A percentile compares a stretch with the other conserved stretches of the same genome.
Conservation (phyloP, 2,888 invertebrate species). For the Conomelus anceps region DNA sequence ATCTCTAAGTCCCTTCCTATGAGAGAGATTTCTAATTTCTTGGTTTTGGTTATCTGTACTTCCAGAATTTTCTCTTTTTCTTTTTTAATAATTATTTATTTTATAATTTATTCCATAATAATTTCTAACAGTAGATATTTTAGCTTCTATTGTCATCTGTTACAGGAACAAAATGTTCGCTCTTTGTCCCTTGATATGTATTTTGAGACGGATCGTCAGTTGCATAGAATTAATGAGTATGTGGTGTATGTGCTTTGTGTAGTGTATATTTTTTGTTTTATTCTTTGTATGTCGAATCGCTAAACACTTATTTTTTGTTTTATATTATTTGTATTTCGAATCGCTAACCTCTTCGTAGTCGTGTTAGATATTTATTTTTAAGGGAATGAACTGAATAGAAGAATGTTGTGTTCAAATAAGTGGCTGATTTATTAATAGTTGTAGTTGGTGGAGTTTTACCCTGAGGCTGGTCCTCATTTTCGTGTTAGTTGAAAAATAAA, state of each 20-base stretch:
- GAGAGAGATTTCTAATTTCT: background rate
- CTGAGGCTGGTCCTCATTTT: background rate
- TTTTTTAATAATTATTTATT: background rate
- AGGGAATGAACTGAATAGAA: too few relatives aligned
- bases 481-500: background rate
- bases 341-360: too few relatives aligned
- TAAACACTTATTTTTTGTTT: too few relatives aligned
- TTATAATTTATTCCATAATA: background rate
- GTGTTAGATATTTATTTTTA: too few relatives aligned
- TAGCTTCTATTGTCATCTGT: background rate
- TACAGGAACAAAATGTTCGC: background rate
- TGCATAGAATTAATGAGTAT: background rate
- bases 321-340: background rate
- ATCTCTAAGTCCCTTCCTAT: background rate
- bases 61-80: background rate
- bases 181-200: background rate
- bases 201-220: background rate
- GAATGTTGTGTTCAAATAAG: too few relatives aligned
- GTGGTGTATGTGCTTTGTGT: background rate
- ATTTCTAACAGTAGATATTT: background rate
- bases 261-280: background rate
- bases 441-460: background rate
- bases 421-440: too few relatives aligned
- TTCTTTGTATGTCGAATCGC: background rate
- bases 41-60: background rate